Base-by-base conservation (phyloP, 2,797 vertebrate species). In the Anguilla obscura region DNA sequence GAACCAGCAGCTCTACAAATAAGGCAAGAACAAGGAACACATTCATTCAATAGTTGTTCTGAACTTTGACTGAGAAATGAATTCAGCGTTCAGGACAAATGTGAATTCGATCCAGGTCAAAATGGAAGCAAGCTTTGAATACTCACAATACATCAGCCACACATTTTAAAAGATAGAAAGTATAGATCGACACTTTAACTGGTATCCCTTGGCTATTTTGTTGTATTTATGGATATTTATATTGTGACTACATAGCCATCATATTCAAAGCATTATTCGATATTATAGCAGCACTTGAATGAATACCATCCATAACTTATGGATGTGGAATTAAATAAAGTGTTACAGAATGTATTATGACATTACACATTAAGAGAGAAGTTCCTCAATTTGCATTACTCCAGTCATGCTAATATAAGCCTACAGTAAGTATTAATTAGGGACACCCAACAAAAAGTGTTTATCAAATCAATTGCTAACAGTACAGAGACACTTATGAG, bases 1-100 rank as follows among this genome's bases (percentile, higher is more conserved):
- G 58, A 36, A 86, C 45, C 63, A 60, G 4, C 85, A 86, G 85
- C 85, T 86, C 48, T 50, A 50, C 85, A 74, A 74, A 48, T 74
- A 86, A 86, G 66, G 45, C 40, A 48, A 52, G 63, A 9, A 45
- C 30, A 76, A 66, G 30, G 24, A 18, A 36, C 4, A 6, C 16
- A 36, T 36, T 18, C 0, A 79, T 40, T 79, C 74, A 45, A 79
- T 14, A 79, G 4, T 21, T 45, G 18, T 79, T 16, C 74, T 79
- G 14, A 79, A 40, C 33, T 79, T 79, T 79, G 74, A 40, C 74
- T 9, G 36, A 36, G 71, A 36, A 76, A 76, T 69, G 3, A 16
- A 76, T 36, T 33, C 71, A 36, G n/a, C 4, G 33, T 33, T 36
- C 27, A 76, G 33, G 27, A 33, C 10, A 76, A 76, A 45, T 79